Evolutionary conservation across 1,140 invertebrate species (phyloP), one percentile per base, ranked within the genome.

Genomic region (Drosophila quadrilineata): DNA sequence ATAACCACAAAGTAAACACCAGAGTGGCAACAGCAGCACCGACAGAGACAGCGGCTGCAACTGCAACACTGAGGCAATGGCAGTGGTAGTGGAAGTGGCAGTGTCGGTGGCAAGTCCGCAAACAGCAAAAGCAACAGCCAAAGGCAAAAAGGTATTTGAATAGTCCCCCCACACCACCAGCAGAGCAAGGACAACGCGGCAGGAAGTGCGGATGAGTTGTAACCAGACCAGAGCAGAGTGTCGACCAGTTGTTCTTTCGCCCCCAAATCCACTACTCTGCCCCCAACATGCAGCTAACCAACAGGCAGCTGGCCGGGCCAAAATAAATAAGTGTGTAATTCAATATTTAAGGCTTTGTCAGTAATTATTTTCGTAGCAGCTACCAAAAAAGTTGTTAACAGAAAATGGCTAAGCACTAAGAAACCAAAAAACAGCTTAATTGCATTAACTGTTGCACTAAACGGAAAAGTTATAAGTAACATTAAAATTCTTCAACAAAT

Each of bases 1-100:
- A 84, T 84, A 84, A 68, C 79, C 79, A 85, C 79, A 85, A 84
- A 85, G 79, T 84, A 84, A 84, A 84, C 79, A 84, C 77, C 70
- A 66, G 60, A 85, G 77, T 84, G 79, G 49, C 76, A 45, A 21
- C 54, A 8, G 45, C 54, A 59, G 58, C 49, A 43, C 31, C 59
- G 26, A 24, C 14, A 12, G 33, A 12, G 17, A 45, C 26, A 45
- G 28, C 45, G 31, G 41, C 28, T 45, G 28, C 21, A 0, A n/a
- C n/a, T n/a, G n/a, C n/a, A n/a, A n/a, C n/a, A n/a, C n/a, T n/a
- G n/a, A n/a, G n/a, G n/a, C n/a, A n/a, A n/a, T n/a, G n/a, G n/a
- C n/a, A n/a, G n/a, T n/a, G n/a, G n/a, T n/a, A n/a, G n/a, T n/a
- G n/a, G n/a, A n/a, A n/a, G n/a, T n/a, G n/a, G n/a, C n/a, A n/a